Evolutionary conservation across 2,888 invertebrate genomes (phyloP).

Genomic region (Eulithis prunata): DNA sequence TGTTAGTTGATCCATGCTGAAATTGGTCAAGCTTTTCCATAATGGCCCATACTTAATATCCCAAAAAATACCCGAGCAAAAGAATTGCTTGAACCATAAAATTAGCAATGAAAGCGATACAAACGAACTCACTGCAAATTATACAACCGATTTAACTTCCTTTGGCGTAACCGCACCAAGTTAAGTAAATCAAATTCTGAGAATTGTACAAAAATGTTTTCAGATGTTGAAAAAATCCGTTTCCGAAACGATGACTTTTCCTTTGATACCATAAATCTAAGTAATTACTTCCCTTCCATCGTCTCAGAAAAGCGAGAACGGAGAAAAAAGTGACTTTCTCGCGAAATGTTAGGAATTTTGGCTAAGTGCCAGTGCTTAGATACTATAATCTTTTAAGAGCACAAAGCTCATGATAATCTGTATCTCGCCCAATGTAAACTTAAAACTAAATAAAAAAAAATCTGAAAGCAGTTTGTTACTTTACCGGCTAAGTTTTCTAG

Average conservation of each 20-base stretch:
- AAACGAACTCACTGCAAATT: constrained; percentile 12
- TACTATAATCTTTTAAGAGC: constrained; percentile 46
- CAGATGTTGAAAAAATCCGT: constrained; percentile 42
- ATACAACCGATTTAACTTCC: constrained; percentile 23
- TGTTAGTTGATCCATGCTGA: no score
- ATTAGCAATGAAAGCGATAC: constrained; percentile 16
- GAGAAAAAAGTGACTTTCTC: constrained; percentile 67
- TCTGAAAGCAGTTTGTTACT: no score
- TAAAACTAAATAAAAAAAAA: constrained; percentile 7
- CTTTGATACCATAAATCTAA: constrained; percentile 74
- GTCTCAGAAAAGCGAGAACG: constrained; percentile 61
- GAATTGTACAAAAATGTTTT: constrained; percentile 38
- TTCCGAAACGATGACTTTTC: constrained; percentile 49
- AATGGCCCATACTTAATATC: no score
- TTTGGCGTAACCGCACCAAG: constrained; percentile 21
- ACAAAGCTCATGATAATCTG: constrained; percentile 38
- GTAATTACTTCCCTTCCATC: constrained; percentile 76
- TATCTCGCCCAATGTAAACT: constrained; percentile 27
- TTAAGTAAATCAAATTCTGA: constrained; percentile 33
- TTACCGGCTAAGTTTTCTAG: no score
- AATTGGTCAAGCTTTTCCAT: no score
- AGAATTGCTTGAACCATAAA: not conserved
- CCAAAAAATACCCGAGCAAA: no score
- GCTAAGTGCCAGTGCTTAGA: constrained; percentile 62
- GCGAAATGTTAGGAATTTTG: constrained; percentile 64